These are phyloP conservation scores for Oxyura jamaicensis DNA, from an alignment of 2,113 vertebrate genomes.

Conservation along the genomic window DNA sequence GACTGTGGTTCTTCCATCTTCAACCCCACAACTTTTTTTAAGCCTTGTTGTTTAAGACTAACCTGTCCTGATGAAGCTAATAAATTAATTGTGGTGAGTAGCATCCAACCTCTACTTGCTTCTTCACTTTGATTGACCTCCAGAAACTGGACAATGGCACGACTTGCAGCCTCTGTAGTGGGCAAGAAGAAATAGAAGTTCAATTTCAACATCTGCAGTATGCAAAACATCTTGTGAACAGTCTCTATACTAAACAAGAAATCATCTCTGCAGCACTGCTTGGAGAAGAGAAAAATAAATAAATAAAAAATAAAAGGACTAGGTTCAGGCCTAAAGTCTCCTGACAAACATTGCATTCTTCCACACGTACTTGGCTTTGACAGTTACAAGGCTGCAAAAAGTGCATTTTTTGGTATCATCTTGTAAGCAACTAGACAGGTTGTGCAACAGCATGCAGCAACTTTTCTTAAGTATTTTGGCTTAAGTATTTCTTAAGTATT, in stretches of 20 bases:
- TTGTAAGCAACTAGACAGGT: background rate
- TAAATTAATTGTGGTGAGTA: slow-evolving; percentile 97
- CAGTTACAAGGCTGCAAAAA: background rate
- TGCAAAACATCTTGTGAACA: background rate
- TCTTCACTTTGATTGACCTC: slow-evolving; percentile 99
- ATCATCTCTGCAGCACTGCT: background rate
- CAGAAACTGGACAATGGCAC: slow-evolving; percentile 97
- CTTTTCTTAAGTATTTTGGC: background rate
- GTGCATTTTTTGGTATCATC: background rate
- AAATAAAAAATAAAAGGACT: background rate
- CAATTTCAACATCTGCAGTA: background rate
- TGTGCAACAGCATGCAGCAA: background rate
- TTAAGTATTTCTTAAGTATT: background rate
- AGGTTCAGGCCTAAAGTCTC: background rate
- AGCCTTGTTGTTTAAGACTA: slow-evolving; percentile 39
- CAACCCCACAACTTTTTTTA: background rate
- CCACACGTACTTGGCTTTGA: background rate
- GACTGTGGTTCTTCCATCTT: background rate
- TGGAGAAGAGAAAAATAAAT: background rate
- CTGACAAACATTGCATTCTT: background rate
- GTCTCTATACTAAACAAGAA: background rate
- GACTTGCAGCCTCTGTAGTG: slow-evolving; percentile 92
- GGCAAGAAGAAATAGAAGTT: background rate
- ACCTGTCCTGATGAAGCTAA: slow-evolving; percentile 98
- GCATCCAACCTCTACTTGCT: slow-evolving; percentile 98